Evolutionary conservation across 2,113 vertebrate species (phyloP).

Genomic region (Acrocephalus arundinaceus): DNA sequence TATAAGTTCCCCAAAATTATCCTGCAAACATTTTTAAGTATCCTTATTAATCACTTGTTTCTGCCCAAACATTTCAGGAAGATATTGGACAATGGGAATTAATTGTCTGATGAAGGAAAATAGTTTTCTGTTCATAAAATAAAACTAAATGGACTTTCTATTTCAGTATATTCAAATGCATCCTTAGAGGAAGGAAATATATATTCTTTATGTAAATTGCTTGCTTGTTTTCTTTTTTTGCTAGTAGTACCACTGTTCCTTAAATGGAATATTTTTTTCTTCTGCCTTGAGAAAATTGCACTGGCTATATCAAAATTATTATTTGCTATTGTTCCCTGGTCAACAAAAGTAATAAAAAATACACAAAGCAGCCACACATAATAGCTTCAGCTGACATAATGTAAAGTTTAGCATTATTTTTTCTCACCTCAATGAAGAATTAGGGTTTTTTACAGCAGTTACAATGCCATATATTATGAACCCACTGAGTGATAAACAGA

Average conservation of each 20-base stretch:
- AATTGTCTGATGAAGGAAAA: not conserved
- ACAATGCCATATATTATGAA: not conserved
- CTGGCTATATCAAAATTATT: not conserved
- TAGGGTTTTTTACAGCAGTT: rapidly evolving
- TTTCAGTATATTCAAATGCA: not conserved
- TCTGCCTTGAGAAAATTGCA: not conserved
- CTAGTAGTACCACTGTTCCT: not conserved
- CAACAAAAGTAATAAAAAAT: not conserved
- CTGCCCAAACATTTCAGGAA: not conserved
- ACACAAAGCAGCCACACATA: not conserved
- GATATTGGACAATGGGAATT: not conserved
- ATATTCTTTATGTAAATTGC: not conserved
- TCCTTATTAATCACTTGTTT: not conserved
- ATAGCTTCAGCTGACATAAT: not conserved
- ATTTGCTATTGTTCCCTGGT: not conserved
- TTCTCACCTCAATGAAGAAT: not conserved
- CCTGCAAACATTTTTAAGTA: not conserved
- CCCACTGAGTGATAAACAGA: not conserved
- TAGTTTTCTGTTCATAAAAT: not conserved
- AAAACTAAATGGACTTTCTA: not conserved
- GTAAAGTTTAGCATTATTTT: not conserved
- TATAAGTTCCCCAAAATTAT: not conserved
- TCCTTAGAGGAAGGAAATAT: not conserved
- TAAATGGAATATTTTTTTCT: not conserved
- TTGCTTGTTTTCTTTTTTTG: not conserved